Evolutionary conservation across 2,797 vertebrate species (phyloP), one percentile per base, ranked within the genome.

Genomic region (Enoplosus armatus): DNA sequence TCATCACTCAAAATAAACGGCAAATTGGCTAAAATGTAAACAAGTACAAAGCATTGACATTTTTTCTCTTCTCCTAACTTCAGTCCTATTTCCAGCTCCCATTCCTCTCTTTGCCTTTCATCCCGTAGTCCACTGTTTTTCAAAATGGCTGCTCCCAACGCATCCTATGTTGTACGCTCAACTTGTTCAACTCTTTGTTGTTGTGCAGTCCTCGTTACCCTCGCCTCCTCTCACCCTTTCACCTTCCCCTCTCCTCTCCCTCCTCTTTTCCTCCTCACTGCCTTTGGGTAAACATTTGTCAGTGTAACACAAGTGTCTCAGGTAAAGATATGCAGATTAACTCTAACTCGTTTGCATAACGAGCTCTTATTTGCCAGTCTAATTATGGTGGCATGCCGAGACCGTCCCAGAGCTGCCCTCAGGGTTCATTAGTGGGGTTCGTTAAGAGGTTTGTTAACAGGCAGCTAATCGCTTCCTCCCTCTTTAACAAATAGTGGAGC

Each of bases 311-410:
- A 2, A 69, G 76, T 67, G 87, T 94, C 88, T 93, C 93, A 93
- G 94, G 92, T 94, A 92, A 90, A 91, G 89, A 93, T 89, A 93
- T 91, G 92, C 91, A 92, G 89, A 95, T 94, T 90, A 91, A 90
- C 90, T 92, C 79, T 26, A 84, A 85, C 83, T 86, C 51, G 83
- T 95, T 94, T 92, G 93, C 93, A 95, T 95, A 95, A 95, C 87
- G 84, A 95, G 90, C 86, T 86, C 87, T 92, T 93, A 93, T 95
- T 95, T 94, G 91, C 92, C 89, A 84, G 87, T 93, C 90, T 94
- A 95, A 95, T 95, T 94, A 93, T 27, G 76, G 87, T 84, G 82
- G 86, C 84, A 84, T 80, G 86, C 84, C 68, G 82, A 85, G 89
- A 84, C 90, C 84, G 75, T 92, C 93, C 92, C 93, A 87, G 85